phyloP scores from a whole-genome alignment of 2,113 vertebrate genomes.

The Amazona guildingii region DNA sequence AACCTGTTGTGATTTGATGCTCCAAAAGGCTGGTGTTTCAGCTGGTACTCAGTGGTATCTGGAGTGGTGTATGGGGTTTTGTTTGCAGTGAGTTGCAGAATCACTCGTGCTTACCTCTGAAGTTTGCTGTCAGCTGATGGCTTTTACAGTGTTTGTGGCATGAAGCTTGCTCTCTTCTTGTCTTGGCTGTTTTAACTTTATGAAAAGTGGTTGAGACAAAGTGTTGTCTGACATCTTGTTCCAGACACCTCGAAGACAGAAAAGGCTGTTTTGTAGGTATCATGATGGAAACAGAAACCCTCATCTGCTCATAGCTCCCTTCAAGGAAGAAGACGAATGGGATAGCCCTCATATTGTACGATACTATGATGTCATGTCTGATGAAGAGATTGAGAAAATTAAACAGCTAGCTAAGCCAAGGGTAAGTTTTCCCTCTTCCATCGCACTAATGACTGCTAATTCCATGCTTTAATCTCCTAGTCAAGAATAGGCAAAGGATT shows the following conservation, averaged over 20 bases:
- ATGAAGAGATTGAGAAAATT: constrained; percentile 90
- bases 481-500: not conserved
- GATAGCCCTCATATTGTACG: constrained; percentile 93
- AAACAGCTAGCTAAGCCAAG: constrained; percentile 92
- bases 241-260: constrained; percentile 84
- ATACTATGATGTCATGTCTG: constrained; percentile 86
- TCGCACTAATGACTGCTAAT: not conserved
- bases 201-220: not conserved
- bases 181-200: not conserved
- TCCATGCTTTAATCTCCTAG: not conserved
- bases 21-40: not conserved
- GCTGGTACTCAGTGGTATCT: not conserved
- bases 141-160: not conserved
- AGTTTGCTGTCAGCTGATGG: not conserved
- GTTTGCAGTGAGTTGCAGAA: not conserved
- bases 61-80: not conserved
- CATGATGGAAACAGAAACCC: constrained; percentile 84
- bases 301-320: constrained; percentile 87
- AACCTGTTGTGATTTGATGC: not conserved
- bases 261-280: constrained; percentile 91
- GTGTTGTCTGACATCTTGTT: not conserved
- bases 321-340: constrained; percentile 97
- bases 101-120: not conserved
- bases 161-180: not conserved
- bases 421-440: constrained; percentile 73